Conservation (phyloP, 2,113 vertebrate genomes). For the Taurulus bubalis region DNA sequence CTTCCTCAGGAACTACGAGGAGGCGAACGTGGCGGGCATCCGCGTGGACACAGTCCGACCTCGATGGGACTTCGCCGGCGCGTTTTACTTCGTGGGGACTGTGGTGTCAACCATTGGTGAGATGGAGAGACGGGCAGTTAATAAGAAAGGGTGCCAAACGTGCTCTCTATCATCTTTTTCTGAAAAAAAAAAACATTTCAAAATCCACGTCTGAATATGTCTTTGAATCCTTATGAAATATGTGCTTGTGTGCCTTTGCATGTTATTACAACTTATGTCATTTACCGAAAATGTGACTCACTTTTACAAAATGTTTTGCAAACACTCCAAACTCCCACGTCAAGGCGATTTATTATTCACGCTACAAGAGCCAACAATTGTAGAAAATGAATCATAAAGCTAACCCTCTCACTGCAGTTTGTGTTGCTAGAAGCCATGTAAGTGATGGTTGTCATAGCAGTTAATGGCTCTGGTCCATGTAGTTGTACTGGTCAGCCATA, state of each 20-base stretch:
- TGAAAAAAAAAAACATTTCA: background rate
- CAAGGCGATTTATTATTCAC: background rate
- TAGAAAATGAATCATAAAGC: background rate
- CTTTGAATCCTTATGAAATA: background rate
- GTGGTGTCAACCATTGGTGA: constrained; percentile 98
- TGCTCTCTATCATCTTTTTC: too few species aligned
- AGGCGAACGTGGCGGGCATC: constrained; percentile 90
- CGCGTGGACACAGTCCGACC: constrained; percentile 89
- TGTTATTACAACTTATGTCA: background rate
- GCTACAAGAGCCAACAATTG: background rate
- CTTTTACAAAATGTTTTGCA: background rate
- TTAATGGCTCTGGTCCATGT: background rate
- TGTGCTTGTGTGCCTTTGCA: too few species aligned
- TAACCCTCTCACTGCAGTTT: background rate
- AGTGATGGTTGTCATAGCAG: background rate
- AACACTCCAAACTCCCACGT: background rate
- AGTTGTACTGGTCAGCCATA: background rate
- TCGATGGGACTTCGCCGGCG: constrained; percentile 95
- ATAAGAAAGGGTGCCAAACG: background rate
- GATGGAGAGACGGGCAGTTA: constrained; percentile 28
- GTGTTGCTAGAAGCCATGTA: background rate
- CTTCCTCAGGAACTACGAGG: constrained; percentile 92
- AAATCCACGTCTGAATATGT: background rate
- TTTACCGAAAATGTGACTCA: background rate
- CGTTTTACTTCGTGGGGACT: constrained; percentile 97